phyloP scores from a whole-genome alignment of 2,797 vertebrate genomes.

The Peromyscus eremicus region DNA sequence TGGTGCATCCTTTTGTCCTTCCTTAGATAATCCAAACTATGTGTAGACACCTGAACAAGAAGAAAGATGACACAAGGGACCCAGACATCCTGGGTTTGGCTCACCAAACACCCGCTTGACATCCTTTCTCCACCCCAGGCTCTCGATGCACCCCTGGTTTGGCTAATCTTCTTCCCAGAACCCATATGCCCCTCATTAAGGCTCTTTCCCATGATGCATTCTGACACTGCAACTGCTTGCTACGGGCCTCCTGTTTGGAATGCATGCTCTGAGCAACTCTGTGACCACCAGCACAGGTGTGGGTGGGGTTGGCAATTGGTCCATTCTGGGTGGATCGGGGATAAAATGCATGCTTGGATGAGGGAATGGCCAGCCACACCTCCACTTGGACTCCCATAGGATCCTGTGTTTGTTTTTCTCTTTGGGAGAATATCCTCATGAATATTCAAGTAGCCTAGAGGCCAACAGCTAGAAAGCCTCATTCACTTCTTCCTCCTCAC shows the following conservation, averaged over 20 bases:
- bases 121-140: not conserved
- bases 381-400: not conserved
- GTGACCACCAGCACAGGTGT: rapidly evolving
- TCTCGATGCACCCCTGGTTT: rapidly evolving
- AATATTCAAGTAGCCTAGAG: not conserved
- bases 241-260: not conserved
- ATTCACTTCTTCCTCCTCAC: not conserved
- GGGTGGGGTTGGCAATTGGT: not conserved
- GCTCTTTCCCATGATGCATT: not conserved
- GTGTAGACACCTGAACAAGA: rapidly evolving
- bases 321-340: not conserved
- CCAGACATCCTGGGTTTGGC: rapidly evolving
- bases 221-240: not conserved
- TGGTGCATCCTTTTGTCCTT: rapidly evolving
- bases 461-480: not conserved
- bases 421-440: not conserved
- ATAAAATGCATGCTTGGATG: rapidly evolving
- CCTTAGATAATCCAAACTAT: rapidly evolving
- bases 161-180: too few species aligned
- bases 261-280: not conserved
- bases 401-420: not conserved
- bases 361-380: rapidly evolving
- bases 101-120: rapidly evolving
- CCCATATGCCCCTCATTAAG: not conserved
- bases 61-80: rapidly evolving